phyloP scores from a whole-genome alignment of 2,113 vertebrate species.

The Tupaia tana region DNA sequence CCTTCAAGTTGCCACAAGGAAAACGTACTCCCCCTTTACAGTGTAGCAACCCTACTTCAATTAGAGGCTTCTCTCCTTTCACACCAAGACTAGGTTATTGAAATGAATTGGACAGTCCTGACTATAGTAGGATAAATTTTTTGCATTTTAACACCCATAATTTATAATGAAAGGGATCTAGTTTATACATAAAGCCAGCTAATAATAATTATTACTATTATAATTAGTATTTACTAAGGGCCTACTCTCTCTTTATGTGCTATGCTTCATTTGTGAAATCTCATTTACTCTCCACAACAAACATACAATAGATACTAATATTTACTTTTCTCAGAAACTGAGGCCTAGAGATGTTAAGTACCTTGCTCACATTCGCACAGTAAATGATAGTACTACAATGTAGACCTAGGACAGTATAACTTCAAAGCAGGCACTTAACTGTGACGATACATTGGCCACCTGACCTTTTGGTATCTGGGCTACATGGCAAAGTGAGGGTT shows the following conservation, averaged over 20 bases:
- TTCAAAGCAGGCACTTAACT: not conserved
- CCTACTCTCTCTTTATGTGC: not conserved
- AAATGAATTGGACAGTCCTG: not conserved
- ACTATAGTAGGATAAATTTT: not conserved
- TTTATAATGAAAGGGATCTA: not conserved
- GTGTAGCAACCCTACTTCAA: not conserved
- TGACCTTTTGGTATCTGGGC: not conserved
- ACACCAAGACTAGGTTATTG: not conserved
- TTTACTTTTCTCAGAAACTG: slow-evolving; percentile 22
- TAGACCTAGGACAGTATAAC: not conserved
- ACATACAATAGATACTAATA: not conserved
- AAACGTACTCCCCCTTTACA: too few species aligned
- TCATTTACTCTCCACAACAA: not conserved
- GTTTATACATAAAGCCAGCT: not conserved
- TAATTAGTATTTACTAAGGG: not conserved
- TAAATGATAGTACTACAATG: not conserved
- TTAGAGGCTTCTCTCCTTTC: not conserved
- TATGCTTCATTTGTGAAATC: not conserved
- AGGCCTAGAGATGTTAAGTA: not conserved
- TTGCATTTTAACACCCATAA: not conserved
- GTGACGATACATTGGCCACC: not conserved
- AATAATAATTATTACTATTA: not conserved
- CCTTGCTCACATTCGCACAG: not conserved
- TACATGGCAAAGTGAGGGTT: not conserved
- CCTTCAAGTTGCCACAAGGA: not conserved